These are phyloP conservation scores for Glomeris maerens DNA, from an alignment of 1,140 invertebrate species.

Conservation along the genomic window DNA sequence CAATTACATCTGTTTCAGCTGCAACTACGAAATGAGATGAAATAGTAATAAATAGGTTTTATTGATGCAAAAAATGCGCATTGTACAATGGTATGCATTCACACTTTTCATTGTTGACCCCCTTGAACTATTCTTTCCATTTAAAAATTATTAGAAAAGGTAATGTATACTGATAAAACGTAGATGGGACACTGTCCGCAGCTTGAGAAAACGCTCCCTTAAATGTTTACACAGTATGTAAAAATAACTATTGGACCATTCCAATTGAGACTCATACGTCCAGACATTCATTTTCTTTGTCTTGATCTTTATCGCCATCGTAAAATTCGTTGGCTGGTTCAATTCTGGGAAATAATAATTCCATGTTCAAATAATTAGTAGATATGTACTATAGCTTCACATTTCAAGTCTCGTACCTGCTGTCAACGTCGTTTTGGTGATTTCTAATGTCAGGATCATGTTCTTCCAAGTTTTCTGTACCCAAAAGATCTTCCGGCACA, in stretches of 20 bases:
- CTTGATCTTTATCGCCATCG: slow-evolving; percentile 59
- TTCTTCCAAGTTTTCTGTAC: slow-evolving; percentile 43
- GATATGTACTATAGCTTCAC: slow-evolving; percentile 4
- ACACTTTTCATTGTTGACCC: no score
- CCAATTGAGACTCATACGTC: slow-evolving; percentile 6
- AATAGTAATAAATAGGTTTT: no score
- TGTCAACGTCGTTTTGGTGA: slow-evolving; percentile 63
- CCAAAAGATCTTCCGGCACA: slow-evolving; percentile 53
- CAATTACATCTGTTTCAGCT: no score
- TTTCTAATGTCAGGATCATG: slow-evolving; percentile 63
- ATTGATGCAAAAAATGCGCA: no score
- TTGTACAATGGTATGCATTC: no score
- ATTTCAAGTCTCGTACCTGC: slow-evolving; percentile 29
- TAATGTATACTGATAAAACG: no score
- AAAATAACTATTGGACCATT: slow-evolving; percentile 2
- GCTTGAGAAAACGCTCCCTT: no score
- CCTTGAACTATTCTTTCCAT: no score
- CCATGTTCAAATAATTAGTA: slow-evolving; percentile 4
- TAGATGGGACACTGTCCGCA: no score
- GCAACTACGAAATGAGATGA: no score
- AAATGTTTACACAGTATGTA: background rate
- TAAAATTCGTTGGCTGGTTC: slow-evolving; percentile 86
- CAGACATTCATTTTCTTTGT: slow-evolving; percentile 28
- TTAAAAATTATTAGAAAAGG: no score
- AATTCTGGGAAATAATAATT: slow-evolving; percentile 37